Evolutionary conservation across 2,888 invertebrate species (phyloP).

Genomic region (Drosophila flavopinicola): DNA sequence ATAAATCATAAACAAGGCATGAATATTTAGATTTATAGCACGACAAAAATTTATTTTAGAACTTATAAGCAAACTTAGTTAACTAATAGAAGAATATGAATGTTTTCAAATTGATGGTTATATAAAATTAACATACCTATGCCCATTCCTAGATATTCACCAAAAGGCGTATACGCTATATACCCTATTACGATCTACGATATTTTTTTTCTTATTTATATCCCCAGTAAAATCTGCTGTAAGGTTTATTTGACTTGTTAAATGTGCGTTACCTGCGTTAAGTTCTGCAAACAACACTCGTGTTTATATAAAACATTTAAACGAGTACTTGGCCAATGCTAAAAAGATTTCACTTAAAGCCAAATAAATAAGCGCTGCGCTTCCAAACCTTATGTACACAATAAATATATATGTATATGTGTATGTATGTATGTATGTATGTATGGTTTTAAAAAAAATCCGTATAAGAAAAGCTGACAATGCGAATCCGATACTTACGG

Average conservation of each 20-base stretch:
- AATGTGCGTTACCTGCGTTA: slow-evolving; percentile 12
- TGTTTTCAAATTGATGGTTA: too few species aligned
- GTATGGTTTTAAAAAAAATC: slow-evolving; percentile 30
- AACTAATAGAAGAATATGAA: too few species aligned
- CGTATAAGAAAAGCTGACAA: slow-evolving; percentile 74
- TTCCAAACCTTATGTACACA: slow-evolving; percentile 9
- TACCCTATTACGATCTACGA: not conserved
- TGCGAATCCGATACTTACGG: slow-evolving; percentile 77
- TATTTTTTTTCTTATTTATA: not conserved
- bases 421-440: slow-evolving; percentile 12
- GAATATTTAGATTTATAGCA: too few species aligned
- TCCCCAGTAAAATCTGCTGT: not conserved
- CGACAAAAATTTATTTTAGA: too few species aligned
- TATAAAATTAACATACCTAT: not conserved
- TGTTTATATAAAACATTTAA: slow-evolving; percentile 40
- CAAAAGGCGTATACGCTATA: slow-evolving; percentile 11
- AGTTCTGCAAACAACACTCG: slow-evolving; percentile 19
- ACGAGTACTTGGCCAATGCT: slow-evolving; percentile 16
- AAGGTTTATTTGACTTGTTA: slow-evolving; percentile 31
- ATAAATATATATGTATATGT: slow-evolving; percentile 5
- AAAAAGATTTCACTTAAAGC: slow-evolving; percentile 27
- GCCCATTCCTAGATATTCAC: not conserved
- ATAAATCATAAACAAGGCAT: too few species aligned
- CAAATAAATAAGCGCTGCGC: slow-evolving; percentile 20
- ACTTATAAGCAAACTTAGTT: too few species aligned